Percentiles rank a stretch among this genome's conserved stretches.
These are phyloP conservation scores for Coccyzus lansbergi DNA, from an alignment of 2,797 vertebrate genomes.

Conservation along the genomic window DNA sequence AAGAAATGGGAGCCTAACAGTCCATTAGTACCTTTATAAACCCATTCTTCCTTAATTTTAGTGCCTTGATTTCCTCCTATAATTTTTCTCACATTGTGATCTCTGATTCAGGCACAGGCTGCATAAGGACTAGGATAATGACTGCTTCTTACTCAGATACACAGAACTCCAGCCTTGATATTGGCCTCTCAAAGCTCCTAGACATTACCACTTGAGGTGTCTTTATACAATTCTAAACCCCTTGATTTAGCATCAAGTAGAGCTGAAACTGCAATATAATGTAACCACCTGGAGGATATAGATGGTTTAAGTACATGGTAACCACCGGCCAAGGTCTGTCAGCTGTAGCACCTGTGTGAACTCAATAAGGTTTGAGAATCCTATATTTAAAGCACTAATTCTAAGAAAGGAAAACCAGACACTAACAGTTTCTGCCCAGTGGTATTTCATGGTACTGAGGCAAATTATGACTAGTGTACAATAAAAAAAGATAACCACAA, in stretches of 20 bases:
- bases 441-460: not conserved
- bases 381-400: not conserved
- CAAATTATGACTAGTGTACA: not conserved
- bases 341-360: not conserved
- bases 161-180: not conserved
- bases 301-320: not conserved
- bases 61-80: fast-evolving
- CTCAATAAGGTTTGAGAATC: not conserved
- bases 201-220: not conserved
- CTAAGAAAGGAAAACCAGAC: not conserved
- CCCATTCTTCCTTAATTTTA: not conserved
- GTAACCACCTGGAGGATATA: not conserved
- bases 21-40: not conserved
- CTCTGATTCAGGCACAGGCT: not conserved
- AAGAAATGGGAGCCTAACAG: not conserved
- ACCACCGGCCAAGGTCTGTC: not conserved
- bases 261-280: not conserved
- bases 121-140: not conserved
- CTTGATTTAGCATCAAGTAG: not conserved
- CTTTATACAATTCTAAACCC: not conserved
- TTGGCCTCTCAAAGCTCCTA: not conserved
- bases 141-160: not conserved
- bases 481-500: not conserved
- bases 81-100: not conserved
- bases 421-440: not conserved